Evolutionary conservation across 2,888 invertebrate species (phyloP), one percentile per base, ranked within the genome.

Genomic region (Cheilosia scutellata): DNA sequence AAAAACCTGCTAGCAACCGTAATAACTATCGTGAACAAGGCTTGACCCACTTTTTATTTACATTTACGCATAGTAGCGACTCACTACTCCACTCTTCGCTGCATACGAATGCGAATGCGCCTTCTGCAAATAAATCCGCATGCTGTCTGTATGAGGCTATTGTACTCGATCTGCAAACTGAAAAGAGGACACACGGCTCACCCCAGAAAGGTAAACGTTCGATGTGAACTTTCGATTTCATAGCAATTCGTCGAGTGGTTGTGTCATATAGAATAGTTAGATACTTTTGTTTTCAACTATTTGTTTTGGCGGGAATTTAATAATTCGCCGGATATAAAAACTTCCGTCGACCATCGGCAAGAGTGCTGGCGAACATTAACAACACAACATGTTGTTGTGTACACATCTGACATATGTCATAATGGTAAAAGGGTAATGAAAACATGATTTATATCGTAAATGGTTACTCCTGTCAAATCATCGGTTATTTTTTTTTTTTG

Each of bases 161-260:
- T 27, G 40, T 27, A 13, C 13, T 27, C 31, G 33, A 5, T 5
- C 20, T 42, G 42, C 13, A 55, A 55, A 27, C 20, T 42, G 42
- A 7, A 55, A 55, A 27, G 31, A 55, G 60, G 49, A 58, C 42
- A 11, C 27, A 37, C 37, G 16, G 29, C 16, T 71, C 7, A 16
- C 20, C 33, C 29, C 33, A 27, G 9, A 83, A 72, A 77, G 60
- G 72, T 80, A 87, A 79, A 84, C 74, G 79, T 79, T 74, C 76
- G 77, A 42, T 42, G 76, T 84, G 71, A 87, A 82, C 84, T 87
- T 87, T 87, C 82, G 77, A 82, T 88, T 87, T 87, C 88, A 74
- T 66, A 77, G 80, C 68, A 70, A 25, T 40, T 31, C 16, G 42
- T 29, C 11, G 3, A 25, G 37, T 9, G 25, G 9, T 42, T 16